These are phyloP conservation scores for Phortica okadai DNA, from an alignment of 2,888 invertebrate genomes.

Conservation along the genomic window DNA sequence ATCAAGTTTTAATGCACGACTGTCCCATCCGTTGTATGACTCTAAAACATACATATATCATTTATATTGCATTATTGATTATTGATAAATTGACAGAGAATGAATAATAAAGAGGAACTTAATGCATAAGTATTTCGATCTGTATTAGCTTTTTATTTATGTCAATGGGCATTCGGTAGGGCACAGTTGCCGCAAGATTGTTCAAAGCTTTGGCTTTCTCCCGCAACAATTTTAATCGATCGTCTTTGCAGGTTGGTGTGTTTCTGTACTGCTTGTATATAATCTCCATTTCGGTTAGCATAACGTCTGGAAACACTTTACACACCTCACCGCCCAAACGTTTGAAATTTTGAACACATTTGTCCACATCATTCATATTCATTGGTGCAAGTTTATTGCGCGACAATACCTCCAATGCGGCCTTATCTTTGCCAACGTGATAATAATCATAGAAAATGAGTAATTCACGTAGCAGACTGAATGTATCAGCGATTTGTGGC, in stretches of 20 bases:
- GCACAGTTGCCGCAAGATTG: slow-evolving; percentile 95
- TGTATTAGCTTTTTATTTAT: slow-evolving; percentile 96
- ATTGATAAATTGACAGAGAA: too few species aligned
- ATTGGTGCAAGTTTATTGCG: slow-evolving; percentile 88
- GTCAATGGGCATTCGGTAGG: slow-evolving; percentile 96
- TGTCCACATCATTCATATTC: slow-evolving; percentile 85
- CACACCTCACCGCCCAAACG: slow-evolving; percentile 83
- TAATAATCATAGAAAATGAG: slow-evolving; percentile 93
- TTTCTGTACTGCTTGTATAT: slow-evolving; percentile 78
- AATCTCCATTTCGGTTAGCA: slow-evolving; percentile 86
- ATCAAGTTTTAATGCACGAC: too few species aligned
- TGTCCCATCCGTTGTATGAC: too few species aligned
- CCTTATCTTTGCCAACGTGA: slow-evolving; percentile 86
- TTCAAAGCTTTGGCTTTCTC: slow-evolving; percentile 92
- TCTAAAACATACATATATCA: too few species aligned
- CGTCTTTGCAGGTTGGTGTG: slow-evolving; percentile 38
- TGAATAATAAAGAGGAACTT: too few species aligned
- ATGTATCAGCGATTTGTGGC: slow-evolving; percentile 83
- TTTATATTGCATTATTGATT: too few species aligned
- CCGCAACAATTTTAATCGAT: slow-evolving; percentile 83
- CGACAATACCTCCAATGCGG: slow-evolving; percentile 85
- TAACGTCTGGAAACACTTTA: slow-evolving; percentile 90
- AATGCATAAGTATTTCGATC: slow-evolving; percentile 96
- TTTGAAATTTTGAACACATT: slow-evolving; percentile 80
- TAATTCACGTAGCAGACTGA: slow-evolving; percentile 88